phyloP scores from a whole-genome alignment of 2,888 invertebrate species.

The Ametastegia equiseti region DNA sequence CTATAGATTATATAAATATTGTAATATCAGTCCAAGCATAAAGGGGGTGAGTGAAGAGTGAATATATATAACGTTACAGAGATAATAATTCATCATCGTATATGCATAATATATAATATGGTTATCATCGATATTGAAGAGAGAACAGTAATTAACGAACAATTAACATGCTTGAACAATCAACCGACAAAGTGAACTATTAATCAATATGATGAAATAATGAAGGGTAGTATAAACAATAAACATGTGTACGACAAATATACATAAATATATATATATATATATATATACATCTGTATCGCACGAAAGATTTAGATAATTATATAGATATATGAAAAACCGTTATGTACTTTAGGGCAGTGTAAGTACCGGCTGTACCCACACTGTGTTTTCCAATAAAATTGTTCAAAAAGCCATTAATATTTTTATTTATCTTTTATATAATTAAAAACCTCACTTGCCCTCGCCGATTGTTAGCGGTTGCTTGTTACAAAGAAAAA shows the following conservation, averaged over 20 bases:
- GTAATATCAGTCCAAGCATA: constrained; percentile 40
- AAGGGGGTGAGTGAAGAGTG: constrained; percentile 36
- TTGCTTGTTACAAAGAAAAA: constrained; percentile 69
- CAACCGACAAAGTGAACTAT: constrained; percentile 47
- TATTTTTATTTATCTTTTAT: no score
- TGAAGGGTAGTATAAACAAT: not conserved
- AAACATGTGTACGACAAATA: not conserved
- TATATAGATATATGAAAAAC: no score
- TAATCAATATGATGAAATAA: constrained; percentile 51
- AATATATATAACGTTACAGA: constrained; percentile 29
- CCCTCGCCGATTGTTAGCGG: constrained; percentile 73
- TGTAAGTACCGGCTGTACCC: constrained; percentile 4
- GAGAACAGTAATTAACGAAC: constrained; percentile 34
- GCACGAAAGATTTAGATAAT: no score
- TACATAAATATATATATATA: not conserved
- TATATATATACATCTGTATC: no score
- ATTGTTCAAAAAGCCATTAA: constrained; percentile 36
- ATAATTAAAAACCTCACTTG: constrained; percentile 73
- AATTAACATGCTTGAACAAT: constrained; percentile 48
- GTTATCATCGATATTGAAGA: constrained; percentile 5
- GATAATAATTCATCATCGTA: no score
- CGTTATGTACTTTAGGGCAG: no score
- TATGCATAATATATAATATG: not conserved
- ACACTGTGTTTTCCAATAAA: not conserved
- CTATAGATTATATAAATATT: constrained; percentile 58